These are phyloP conservation scores for Nipponia nippon DNA, from an alignment of 2,113 vertebrate genomes.

Conservation along the genomic window DNA sequence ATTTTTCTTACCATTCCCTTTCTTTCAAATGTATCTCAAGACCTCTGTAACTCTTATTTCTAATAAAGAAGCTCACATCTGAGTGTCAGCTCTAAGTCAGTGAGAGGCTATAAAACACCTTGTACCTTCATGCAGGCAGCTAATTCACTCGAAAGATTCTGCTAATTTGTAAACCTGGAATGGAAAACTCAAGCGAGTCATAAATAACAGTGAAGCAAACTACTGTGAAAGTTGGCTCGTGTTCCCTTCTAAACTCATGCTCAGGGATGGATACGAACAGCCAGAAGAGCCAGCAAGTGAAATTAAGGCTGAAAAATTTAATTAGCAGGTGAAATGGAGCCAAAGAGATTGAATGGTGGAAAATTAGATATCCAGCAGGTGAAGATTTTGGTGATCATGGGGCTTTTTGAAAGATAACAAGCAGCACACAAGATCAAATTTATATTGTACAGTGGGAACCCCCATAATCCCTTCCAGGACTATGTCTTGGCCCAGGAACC, in stretches of 20 bases:
- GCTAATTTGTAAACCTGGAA: background rate
- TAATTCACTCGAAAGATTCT: slow-evolving; percentile 1
- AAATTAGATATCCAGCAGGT: background rate
- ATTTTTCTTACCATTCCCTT: background rate
- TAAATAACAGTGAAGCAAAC: slow-evolving; percentile 1
- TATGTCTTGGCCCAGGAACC: background rate
- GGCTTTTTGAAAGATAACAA: background rate
- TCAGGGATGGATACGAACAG: background rate
- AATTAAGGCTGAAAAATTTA: slow-evolving; percentile 4
- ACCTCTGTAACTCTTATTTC: background rate
- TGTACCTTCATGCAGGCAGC: background rate
- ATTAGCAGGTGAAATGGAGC: background rate
- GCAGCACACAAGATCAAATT: background rate
- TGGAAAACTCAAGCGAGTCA: background rate
- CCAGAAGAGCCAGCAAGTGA: background rate
- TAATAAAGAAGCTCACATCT: background rate
- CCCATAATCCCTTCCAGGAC: background rate
- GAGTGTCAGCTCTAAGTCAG: background rate
- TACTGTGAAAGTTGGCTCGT: background rate
- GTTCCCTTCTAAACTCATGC: background rate
- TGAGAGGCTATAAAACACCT: background rate
- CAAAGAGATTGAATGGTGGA: background rate
- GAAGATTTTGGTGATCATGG: background rate
- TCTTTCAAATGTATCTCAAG: background rate
- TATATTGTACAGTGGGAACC: background rate